A percentile compares a stretch with the other conserved stretches of the same genome.
phyloP scores from a whole-genome alignment of 2,888 invertebrate genomes.

The Busseola fusca region DNA sequence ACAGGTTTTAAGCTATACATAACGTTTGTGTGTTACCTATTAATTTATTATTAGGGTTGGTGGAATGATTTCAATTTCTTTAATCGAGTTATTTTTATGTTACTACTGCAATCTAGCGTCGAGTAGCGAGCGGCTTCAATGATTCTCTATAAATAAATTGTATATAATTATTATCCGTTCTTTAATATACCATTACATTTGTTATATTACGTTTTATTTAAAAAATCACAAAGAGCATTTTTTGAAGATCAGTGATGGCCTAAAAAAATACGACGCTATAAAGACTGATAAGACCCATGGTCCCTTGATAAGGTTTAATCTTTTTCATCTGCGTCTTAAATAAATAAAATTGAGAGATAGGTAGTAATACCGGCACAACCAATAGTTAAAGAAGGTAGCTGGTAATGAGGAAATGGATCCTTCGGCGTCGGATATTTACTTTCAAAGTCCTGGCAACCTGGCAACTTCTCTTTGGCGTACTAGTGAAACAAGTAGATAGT shows the following conservation, averaged over 20 bases:
- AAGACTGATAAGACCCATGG: constrained; percentile 27
- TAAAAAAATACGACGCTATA: constrained; percentile 1
- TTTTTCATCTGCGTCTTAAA: constrained; percentile 32
- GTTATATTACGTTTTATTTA: not conserved
- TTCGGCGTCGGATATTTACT: not conserved
- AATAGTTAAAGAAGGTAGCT: not conserved
- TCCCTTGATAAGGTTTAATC: constrained; percentile 38
- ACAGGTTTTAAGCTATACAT: no score
- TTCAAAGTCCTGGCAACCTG: not conserved
- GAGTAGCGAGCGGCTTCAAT: constrained; percentile 63
- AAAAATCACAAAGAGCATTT: not conserved
- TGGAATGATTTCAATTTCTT: not conserved
- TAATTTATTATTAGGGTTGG: not conserved
- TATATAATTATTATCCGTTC: not conserved
- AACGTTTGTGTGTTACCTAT: not conserved
- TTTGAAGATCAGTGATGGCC: constrained; percentile 15
- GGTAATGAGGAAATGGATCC: not conserved
- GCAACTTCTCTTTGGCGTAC: not conserved
- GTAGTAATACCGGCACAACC: not conserved
- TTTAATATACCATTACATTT: not conserved
- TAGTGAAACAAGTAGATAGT: not conserved
- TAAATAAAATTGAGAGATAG: not conserved
- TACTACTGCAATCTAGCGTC: constrained; percentile 68
- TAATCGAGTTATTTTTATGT: not conserved
- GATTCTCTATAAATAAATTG: not conserved